Conservation (phyloP, 2,797 vertebrate genomes). For the Lepilemur ruficaudatus region DNA sequence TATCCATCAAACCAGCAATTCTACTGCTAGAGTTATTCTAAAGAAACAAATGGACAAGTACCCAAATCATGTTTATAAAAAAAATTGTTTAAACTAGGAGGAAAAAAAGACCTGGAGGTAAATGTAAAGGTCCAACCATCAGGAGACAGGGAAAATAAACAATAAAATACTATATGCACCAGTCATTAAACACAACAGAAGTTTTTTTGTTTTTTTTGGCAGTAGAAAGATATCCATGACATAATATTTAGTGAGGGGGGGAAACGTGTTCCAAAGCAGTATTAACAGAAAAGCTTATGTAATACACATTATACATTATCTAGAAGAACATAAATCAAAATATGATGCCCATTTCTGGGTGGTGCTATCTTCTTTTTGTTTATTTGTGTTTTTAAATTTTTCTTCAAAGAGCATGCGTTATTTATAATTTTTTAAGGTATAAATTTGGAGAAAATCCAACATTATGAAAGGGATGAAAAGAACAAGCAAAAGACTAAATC, state of each 20-base stretch:
- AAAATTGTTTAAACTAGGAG: background rate
- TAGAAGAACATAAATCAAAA: slow-evolving; percentile 49
- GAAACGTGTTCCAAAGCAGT: background rate
- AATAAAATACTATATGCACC: background rate
- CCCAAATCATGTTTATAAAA: background rate
- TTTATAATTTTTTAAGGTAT: slow-evolving; percentile 6
- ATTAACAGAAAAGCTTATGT: background rate
- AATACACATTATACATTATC: background rate
- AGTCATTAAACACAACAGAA: slow-evolving; percentile 13
- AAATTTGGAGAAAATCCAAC: background rate
- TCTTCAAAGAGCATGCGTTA: slow-evolving; percentile 25
- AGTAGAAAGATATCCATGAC: background rate
- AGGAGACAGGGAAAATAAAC: background rate
- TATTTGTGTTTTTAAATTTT: slow-evolving; percentile 9
- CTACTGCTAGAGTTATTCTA: background rate
- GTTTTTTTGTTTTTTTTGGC: background rate
- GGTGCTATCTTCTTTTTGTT: slow-evolving; percentile 14
- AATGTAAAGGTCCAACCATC: slow-evolving; percentile 3
- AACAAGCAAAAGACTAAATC: background rate
- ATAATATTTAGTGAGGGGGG: background rate
- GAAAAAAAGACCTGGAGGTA: background rate
- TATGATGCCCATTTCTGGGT: background rate
- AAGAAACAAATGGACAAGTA: background rate
- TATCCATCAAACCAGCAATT: background rate
- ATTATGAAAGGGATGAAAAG: background rate